Evolutionary conservation across 1,140 invertebrate genomes (phyloP).

Genomic region (Thereuonema tuberculata): DNA sequence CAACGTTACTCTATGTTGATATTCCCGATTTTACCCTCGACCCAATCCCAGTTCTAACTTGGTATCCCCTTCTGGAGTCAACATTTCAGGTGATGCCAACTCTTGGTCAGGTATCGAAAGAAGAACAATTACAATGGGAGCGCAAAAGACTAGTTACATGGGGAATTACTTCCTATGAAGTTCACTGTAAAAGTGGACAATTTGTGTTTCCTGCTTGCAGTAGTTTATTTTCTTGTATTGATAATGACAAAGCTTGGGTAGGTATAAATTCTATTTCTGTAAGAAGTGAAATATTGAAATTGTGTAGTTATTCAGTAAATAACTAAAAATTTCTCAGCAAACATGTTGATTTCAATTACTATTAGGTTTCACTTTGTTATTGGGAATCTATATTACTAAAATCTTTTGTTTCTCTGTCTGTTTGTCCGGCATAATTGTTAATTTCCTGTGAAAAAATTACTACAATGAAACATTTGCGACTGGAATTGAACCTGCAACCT

Average conservation of each 20-base stretch:
- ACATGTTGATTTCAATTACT: no score
- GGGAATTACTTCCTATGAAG: slow-evolving; percentile 87
- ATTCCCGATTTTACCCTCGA: slow-evolving; percentile 37
- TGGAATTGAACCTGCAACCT: no score
- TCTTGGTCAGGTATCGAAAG: slow-evolving; percentile 47
- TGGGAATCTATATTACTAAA: no score
- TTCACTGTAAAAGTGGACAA: slow-evolving; percentile 60
- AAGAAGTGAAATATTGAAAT: no score
- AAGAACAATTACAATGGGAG: slow-evolving; percentile 82
- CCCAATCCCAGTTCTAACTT: slow-evolving; percentile 34
- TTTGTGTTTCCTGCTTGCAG: slow-evolving; percentile 82
- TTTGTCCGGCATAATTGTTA: no score
- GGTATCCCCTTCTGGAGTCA: slow-evolving; percentile 54
- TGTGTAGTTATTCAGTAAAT: no score
- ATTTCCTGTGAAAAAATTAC: no score
- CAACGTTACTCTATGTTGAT: slow-evolving; percentile 72
- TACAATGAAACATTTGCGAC: no score
- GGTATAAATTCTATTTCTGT: slow-evolving; percentile 29
- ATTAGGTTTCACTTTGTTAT: no score
- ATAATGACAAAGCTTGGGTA: slow-evolving; percentile 43
- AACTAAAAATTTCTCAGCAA: no score
- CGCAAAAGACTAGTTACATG: slow-evolving; percentile 75
- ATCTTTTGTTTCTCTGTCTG: no score
- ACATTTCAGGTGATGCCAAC: slow-evolving; percentile 47
- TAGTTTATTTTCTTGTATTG: slow-evolving; percentile 62